Conservation (phyloP, 1,140 invertebrate species). For the Heliconius hewitsoni region DNA sequence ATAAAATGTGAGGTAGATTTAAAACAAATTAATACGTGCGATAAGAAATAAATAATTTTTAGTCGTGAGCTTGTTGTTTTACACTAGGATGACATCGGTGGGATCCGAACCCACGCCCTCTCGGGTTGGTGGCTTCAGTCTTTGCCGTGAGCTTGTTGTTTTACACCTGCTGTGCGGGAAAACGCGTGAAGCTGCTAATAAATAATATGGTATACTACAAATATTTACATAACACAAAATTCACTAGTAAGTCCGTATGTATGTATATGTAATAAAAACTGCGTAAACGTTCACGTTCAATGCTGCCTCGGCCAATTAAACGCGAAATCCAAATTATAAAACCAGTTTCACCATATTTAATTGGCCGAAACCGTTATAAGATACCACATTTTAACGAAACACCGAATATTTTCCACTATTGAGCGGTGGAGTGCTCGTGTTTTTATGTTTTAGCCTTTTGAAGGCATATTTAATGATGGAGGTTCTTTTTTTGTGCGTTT, state of each 20-base stretch:
- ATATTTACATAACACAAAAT: too few species aligned
- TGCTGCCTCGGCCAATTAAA: constrained; percentile 46
- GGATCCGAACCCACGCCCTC: constrained; percentile 90
- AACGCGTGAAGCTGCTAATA: too few species aligned
- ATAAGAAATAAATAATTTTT: too few species aligned
- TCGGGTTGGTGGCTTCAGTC: constrained; percentile 78
- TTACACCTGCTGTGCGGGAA: too few species aligned
- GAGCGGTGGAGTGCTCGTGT: constrained; percentile 10
- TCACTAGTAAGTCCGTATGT: neutral
- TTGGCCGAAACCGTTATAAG: constrained; percentile 43
- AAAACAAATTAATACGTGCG: too few species aligned
- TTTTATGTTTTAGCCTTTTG: constrained; percentile 7
- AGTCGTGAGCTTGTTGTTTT: too few species aligned
- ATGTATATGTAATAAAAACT: constrained; percentile 23
- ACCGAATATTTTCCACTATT: constrained; percentile 26
- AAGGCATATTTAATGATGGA: constrained; percentile 1
- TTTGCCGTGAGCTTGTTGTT: too few species aligned
- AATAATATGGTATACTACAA: too few species aligned
- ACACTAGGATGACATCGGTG: constrained; percentile 83
- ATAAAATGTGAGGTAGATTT: too few species aligned
- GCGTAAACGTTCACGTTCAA: constrained; percentile 22
- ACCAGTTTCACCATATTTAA: constrained; percentile 44
- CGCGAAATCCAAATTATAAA: constrained; percentile 50
- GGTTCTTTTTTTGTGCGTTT: neutral
- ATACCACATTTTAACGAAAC: constrained; percentile 34